phyloP scores from a whole-genome alignment of 1,140 invertebrate species.

The Apocrypta bakeri region DNA sequence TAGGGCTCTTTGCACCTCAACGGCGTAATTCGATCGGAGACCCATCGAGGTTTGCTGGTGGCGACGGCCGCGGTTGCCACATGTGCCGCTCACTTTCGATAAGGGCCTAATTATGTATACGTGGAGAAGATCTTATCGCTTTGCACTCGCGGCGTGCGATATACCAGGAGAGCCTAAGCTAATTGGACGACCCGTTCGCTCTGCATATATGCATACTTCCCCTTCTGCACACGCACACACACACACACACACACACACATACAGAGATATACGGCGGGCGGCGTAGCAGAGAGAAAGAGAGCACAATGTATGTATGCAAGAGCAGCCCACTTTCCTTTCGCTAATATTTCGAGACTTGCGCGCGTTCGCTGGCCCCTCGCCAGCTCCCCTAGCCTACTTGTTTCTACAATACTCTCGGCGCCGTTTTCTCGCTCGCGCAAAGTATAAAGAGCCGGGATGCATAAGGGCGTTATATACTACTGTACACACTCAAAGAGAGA shows the following conservation, averaged over 20 bases:
- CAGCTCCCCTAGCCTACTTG: constrained; percentile 36
- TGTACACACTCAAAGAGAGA: constrained; percentile 34
- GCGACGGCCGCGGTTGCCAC: not conserved
- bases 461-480: not conserved
- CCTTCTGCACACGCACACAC: not conserved
- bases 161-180: constrained; percentile 54
- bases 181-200: constrained; percentile 57
- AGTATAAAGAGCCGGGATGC: not conserved
- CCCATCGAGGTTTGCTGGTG: not conserved
- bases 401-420: constrained; percentile 29
- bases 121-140: constrained; percentile 23
- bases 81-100: constrained; percentile 48
- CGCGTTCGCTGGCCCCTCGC: not conserved
- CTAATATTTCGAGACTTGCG: constrained; percentile 40
- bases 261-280: not conserved
- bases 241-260: not conserved
- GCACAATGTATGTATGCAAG: not conserved
- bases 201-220: too few species aligned
- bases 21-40: constrained; percentile 5
- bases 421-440: constrained; percentile 41
- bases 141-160: constrained; percentile 49
- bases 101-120: constrained; percentile 61
- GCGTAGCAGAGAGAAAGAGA: not conserved
- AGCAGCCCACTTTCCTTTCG: constrained; percentile 34
- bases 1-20: not conserved